phyloP scores from a whole-genome alignment of 2,888 invertebrate genomes.

The Schrankia costaestrigalis region DNA sequence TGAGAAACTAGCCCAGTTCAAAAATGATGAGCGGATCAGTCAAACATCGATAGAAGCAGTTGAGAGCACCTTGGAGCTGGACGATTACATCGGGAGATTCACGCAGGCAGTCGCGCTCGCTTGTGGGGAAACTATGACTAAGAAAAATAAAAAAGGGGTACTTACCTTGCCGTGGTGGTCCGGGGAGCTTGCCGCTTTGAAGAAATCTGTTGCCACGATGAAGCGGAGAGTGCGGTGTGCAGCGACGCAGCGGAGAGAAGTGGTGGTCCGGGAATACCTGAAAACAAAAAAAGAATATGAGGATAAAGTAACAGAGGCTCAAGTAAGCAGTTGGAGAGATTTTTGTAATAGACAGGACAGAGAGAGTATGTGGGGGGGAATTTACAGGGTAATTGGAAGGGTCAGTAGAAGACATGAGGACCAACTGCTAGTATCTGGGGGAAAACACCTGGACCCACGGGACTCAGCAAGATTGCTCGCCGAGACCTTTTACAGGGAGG shows the following conservation, averaged over 20 bases:
- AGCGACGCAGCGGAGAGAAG: not conserved
- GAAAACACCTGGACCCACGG: not conserved
- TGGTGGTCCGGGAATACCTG: not conserved
- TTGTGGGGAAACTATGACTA: not conserved
- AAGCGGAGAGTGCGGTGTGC: not conserved
- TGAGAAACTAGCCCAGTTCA: not conserved
- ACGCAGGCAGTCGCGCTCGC: not conserved
- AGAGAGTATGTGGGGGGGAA: not conserved
- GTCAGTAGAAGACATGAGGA: not conserved
- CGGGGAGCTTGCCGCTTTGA: not conserved
- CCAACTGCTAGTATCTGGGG: not conserved
- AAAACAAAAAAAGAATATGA: not conserved
- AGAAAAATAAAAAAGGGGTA: not conserved
- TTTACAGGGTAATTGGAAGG: not conserved
- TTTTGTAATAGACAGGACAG: not conserved
- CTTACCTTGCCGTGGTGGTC: slow-evolving; percentile 1
- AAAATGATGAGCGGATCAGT: not conserved
- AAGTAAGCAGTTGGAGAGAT: not conserved
- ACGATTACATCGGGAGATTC: not conserved
- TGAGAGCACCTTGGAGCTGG: not conserved
- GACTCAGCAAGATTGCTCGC: not conserved
- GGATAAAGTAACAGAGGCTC: not conserved
- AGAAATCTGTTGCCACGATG: not conserved
- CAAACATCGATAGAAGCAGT: not conserved
- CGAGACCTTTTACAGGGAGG: not conserved